These are phyloP conservation scores for Miichthys miiuy DNA, from an alignment of 2,797 vertebrate genomes.

Conservation along the genomic window DNA sequence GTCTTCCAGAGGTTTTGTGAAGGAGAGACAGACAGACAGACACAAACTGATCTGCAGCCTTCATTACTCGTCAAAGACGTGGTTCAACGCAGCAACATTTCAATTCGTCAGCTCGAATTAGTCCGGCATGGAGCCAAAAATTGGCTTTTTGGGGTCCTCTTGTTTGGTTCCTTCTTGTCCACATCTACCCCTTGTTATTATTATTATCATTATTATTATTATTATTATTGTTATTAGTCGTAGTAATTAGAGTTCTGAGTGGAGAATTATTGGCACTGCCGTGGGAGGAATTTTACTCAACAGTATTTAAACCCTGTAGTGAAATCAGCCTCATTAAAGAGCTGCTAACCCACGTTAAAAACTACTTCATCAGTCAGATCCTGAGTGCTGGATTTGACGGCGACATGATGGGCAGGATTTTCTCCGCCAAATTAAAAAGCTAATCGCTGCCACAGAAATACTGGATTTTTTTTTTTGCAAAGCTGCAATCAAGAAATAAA, in stretches of 20 bases:
- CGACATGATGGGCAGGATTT: conserved; percentile 1
- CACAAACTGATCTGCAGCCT: conserved; percentile 40
- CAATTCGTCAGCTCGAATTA: neutral
- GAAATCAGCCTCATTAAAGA: conserved; percentile 27
- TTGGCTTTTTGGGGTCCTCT: neutral
- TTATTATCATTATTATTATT: conserved; percentile 19
- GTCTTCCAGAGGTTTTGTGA: conserved; percentile 78
- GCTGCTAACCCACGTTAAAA: conserved; percentile 2
- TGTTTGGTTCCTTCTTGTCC: conserved; percentile 12
- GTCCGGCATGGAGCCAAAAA: conserved; percentile 9
- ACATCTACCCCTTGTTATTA: conserved; percentile 9
- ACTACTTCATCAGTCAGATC: conserved; percentile 2
- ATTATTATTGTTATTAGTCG: no score
- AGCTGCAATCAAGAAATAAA: conserved; percentile 9
- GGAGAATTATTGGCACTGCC: conserved; percentile 1
- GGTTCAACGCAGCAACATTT: conserved; percentile 17
- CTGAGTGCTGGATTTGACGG: conserved; percentile 14
- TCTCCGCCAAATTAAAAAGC: conserved; percentile 38
- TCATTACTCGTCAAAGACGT: conserved; percentile 37
- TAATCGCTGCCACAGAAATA: conserved; percentile 9
- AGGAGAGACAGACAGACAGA: conserved; percentile 55
- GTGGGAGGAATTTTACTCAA: conserved; percentile 31
- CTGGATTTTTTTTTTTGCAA: conserved; percentile 4
- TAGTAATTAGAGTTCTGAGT: conserved; percentile 28
- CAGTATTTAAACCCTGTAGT: conserved; percentile 13